Evolutionary conservation across 2,113 vertebrate species (phyloP), one percentile per base, ranked within the genome.

Genomic region (Ophthalmotilapia sp.): DNA sequence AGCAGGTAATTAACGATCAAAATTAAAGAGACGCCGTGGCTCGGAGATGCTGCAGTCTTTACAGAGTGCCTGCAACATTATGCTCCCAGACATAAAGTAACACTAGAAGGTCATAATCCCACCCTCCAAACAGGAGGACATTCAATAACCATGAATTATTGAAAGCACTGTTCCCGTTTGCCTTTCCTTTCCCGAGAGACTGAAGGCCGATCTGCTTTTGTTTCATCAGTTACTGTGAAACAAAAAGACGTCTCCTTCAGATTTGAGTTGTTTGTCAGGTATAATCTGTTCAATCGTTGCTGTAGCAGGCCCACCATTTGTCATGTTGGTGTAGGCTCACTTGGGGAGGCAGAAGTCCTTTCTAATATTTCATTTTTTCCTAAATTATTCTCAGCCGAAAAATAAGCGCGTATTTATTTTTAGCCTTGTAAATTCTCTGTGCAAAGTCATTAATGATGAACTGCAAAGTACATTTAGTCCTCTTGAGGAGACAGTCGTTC

Each of bases 101-200:
- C 75, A 68, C 58, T 58, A 90, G 86, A 90, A 86, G 90, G 89
- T 92, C 84, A 79, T 80, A 70, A 81, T 68, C 55, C 9, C 51
- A 45, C 29, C 42, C 49, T 73, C 19, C 62, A 49, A 38, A 86
- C 49, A 31, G 60, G 26, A 84, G 70, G 70, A 23, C 58, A 42
- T 86, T 93, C 93, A 91, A 89, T 93, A 89, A 53, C 82, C 53
- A 91, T 95, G 88, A 94, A 95, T 95, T 94, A 94, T 95, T 95
- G 54, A 95, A 90, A 54, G 77, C 90, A 54, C 85, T 93, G 90
- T 90, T 88, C 88, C 80, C 29, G 55, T 90, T 89, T 89, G 70
- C 55, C 62, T 80, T 87, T 55, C 8, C 13, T 62, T 80, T 79
- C n/a, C 80, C 80, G 83, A 49, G 65, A 65, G 42, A 81, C 21